Base-by-base conservation (phyloP, 2,888 invertebrate genomes). In the Amphimallon solstitiale region DNA sequence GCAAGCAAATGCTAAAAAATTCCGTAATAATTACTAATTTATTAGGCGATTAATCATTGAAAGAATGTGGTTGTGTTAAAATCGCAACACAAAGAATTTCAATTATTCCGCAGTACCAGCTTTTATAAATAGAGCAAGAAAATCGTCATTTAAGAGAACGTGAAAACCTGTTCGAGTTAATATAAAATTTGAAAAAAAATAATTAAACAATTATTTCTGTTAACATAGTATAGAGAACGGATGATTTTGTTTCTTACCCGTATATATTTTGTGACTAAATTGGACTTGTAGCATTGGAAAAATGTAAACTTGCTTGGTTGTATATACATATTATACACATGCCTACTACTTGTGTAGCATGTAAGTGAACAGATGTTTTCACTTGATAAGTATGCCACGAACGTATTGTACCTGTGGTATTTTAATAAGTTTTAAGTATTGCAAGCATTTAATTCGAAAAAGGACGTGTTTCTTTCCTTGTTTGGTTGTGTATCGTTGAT, bases 21-120 rank as follows among this genome's bases (percentile, higher is more conserved):
- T 51, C 17, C 51, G 17, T 51, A 51, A 51, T 51, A 51, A 51
- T 35, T 51, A 51, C 34, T 51, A 51, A 35, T 51, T 51, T 51
- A 51, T 51, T 35, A 35, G 35, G 14, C 51, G 12, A 51, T 51
- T 35, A 51, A 51, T 51, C 51, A 35, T 35, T 35, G 35, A 17
- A 17, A 51, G 51, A 51, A 51, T 51, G 51, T 35, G 14, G 51
- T 17, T 7, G 35, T 35, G 35, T 35, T 51, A 34, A 35, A 51
- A 51, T 35, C 34, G 35, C 35, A 7, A 15, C 15, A 17, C 35
- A 17, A 35, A 35, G 51, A 51, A 51, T 51, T 34, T 51, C 23
- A 51, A 35, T 15, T 15, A 35, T 51, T 51, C 35, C 34, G 15
- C 51, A 35, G 35, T 17, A 7, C 29, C 15, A n/a, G 17, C 51